Evolutionary conservation across 2,113 vertebrate species (phyloP), one percentile per base, ranked within the genome.

Genomic region (Hydropotes inermis): DNA sequence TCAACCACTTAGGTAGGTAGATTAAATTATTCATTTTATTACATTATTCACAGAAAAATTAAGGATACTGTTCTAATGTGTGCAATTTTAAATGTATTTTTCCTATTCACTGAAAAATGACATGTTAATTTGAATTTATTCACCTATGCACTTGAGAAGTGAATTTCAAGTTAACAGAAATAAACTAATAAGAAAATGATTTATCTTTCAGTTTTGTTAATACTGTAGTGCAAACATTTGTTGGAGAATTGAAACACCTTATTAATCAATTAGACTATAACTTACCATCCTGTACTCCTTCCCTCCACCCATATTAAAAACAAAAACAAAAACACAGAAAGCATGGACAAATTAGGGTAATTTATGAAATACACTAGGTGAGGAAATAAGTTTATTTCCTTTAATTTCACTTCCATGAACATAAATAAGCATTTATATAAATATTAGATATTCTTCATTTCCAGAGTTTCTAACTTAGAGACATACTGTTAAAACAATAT

Each of bases 81-180:
- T 47, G 85, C 5, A 11, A 3, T 45, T 96, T 85, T 19, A 94
- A 93, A 61, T 95, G 25, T 86, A 50, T 70, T 70, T 95, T 82
- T 91, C 16, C 4, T 1, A 50, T 81, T 67, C 36, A 57, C 4
- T 89, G 25, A 96, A 93, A 52, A 64, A 83, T 81, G 25, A 67
- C 78, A 58, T 57, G 5, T 89, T 94, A 97, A 90, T 89, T 94
- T 85, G 19, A 91, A 97, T 82, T 92, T 94, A 21, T 95, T 92
- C 94, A 54, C 6, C 28, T 78, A 87, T 27, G 30, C n/a, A 93
- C 70, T 45, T 97, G 47, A 93, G 28, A 94, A 95, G 58, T 92
- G 36, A 85, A 81, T 45, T 27, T 15, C 30, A 87, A 74, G n/a
- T 57, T 64, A 64, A 33, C 79, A 96, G 45, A 28, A 95, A 98